phyloP scores from a whole-genome alignment of 1,140 invertebrate genomes.

The Aleiodes sp. region DNA sequence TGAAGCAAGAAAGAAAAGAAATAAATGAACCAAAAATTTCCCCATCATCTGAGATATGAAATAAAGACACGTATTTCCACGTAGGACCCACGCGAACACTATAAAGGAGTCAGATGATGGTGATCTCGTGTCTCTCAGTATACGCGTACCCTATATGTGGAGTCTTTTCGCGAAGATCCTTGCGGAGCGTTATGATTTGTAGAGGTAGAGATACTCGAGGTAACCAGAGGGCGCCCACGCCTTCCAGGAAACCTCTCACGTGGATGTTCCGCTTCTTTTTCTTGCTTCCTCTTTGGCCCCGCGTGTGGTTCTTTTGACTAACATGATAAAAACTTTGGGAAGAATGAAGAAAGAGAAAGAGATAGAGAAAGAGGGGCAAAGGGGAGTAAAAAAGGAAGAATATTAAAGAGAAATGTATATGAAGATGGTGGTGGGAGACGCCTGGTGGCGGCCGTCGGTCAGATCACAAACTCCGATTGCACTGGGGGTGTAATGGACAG shows the following conservation, averaged over 20 bases:
- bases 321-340: slow-evolving; percentile 20
- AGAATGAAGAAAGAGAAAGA: slow-evolving; percentile 37
- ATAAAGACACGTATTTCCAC: slow-evolving; percentile 29
- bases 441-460: slow-evolving; percentile 29
- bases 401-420: slow-evolving; percentile 6
- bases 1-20: no score
- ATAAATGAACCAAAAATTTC: background rate
- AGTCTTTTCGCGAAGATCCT: slow-evolving; percentile 39
- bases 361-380: background rate
- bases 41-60: background rate
- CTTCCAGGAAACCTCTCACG: slow-evolving; percentile 51
- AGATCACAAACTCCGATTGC: slow-evolving; percentile 55
- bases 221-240: slow-evolving; percentile 51
- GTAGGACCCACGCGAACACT: slow-evolving; percentile 29
- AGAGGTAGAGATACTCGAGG: slow-evolving; percentile 52
- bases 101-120: slow-evolving; percentile 23
- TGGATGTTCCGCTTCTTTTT: background rate
- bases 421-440: background rate
- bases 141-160: background rate
- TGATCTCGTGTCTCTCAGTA: slow-evolving; percentile 48
- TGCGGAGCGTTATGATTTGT: slow-evolving; percentile 58
- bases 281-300: slow-evolving; percentile 10
- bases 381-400: background rate
- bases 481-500: slow-evolving; percentile 62
- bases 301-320: slow-evolving; percentile 16